Conservation (phyloP, 2,888 invertebrate species). For the Drosophila peninsularis region DNA sequence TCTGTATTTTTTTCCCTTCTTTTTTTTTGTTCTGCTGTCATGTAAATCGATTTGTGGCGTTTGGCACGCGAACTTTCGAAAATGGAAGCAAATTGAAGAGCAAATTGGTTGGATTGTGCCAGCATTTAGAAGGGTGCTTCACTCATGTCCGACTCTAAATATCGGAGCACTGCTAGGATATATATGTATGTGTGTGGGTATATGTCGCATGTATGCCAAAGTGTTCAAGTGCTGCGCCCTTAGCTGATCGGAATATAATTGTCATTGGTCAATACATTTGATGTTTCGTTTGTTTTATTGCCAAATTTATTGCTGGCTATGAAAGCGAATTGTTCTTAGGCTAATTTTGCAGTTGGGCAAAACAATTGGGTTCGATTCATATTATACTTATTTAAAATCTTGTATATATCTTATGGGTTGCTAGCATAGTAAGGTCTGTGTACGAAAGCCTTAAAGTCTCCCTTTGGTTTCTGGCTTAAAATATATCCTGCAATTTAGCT, state of each 20-base stretch:
- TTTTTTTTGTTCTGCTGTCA: constrained; percentile 18
- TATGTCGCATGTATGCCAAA: neutral
- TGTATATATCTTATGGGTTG: too few species aligned
- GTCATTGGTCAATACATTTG: neutral
- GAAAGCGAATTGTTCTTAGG: neutral
- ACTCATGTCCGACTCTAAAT: constrained; percentile 29
- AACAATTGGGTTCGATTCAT: neutral
- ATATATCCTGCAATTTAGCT: too few species aligned
- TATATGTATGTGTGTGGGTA: neutral
- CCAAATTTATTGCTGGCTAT: neutral
- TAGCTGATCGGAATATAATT: constrained; percentile 12
- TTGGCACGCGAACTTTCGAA: constrained; percentile 56
- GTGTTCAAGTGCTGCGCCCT: constrained; percentile 7
- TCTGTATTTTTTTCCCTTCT: constrained; percentile 2
- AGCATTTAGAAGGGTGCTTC: constrained; percentile 53
- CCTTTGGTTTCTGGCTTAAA: too few species aligned
- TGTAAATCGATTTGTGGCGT: constrained; percentile 71
- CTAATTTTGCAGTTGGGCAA: neutral
- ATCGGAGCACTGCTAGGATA: neutral
- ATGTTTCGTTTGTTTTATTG: neutral
- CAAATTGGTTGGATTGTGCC: constrained; percentile 53
- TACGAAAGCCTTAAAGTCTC: too few species aligned
- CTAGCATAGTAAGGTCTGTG: too few species aligned
- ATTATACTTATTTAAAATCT: too few species aligned
- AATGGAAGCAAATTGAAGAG: constrained; percentile 35